phyloP scores from a whole-genome alignment of 2,797 vertebrate genomes.

The Notolabrus celidotus region DNA sequence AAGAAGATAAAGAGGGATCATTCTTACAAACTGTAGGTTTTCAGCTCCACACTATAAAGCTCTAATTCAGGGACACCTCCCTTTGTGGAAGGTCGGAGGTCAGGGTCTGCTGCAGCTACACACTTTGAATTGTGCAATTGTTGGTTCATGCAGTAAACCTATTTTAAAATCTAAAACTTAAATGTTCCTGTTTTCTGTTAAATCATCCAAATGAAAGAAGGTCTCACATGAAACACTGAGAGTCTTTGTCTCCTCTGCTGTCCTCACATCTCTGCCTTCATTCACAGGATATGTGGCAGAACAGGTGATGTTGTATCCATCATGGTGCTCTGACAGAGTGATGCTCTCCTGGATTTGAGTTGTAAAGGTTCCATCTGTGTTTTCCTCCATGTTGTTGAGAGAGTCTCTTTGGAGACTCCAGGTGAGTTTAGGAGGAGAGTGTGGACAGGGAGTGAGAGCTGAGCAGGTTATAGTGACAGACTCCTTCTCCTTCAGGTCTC shows the following conservation, averaged over 20 bases:
- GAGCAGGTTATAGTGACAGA: slow-evolving; percentile 64
- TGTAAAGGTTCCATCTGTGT: slow-evolving; percentile 48
- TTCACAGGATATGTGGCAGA: slow-evolving; percentile 57
- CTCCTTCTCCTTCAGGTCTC: slow-evolving; percentile 23
- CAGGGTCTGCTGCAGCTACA: too few species aligned
- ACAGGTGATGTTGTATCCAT: slow-evolving; percentile 63
- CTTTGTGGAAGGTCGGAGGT: too few species aligned
- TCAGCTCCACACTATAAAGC: too few species aligned
- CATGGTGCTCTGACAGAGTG: slow-evolving; percentile 52
- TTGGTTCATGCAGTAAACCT: too few species aligned
- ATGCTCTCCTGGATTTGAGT: slow-evolving; percentile 53
- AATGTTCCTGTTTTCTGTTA: too few species aligned
- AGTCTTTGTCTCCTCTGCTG: slow-evolving; percentile 11
- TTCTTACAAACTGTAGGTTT: too few species aligned
- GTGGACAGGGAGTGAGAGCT: slow-evolving; percentile 68
- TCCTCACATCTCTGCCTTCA: background rate
- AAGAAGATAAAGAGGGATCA: background rate
- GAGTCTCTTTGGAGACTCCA: slow-evolving; percentile 57
- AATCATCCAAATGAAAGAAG: too few species aligned
- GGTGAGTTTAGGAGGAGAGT: slow-evolving; percentile 62
- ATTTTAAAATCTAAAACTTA: too few species aligned
- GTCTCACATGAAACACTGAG: slow-evolving; percentile 55
- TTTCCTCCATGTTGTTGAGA: slow-evolving; percentile 18
- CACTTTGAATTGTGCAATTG: too few species aligned
- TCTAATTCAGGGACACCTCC: too few species aligned